A percentile compares a stretch with the other conserved stretches of the same genome.
Evolutionary conservation across 2,888 invertebrate species (phyloP).

Genomic region (Trichacis sp.): DNA sequence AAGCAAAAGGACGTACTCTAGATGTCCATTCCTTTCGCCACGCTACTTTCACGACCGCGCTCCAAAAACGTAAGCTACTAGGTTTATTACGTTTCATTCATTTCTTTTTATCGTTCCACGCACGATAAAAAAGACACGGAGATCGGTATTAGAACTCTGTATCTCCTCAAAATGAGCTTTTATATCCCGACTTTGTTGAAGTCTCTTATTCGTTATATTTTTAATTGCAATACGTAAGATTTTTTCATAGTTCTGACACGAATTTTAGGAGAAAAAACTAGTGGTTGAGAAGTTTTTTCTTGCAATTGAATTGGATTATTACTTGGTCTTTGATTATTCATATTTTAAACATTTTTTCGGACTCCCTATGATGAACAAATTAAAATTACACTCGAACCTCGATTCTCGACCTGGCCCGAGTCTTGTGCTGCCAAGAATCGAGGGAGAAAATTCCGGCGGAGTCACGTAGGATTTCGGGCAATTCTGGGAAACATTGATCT

Average conservation of each 20-base stretch:
- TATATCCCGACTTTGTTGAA: conserved; percentile 3
- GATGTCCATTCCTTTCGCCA: conserved; percentile 17
- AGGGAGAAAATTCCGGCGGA: no score
- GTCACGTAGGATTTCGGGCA: no score
- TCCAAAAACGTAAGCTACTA: conserved; percentile 15
- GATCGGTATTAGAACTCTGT: neutral
- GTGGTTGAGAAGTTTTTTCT: no score
- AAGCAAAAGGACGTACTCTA: conserved; percentile 13
- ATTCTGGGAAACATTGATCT: neutral
- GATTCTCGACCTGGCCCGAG: no score
- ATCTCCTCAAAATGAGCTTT: neutral
- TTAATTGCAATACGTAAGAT: neutral
- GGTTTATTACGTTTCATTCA: conserved; percentile 28
- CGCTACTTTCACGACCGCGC: conserved; percentile 9
- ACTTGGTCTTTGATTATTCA: no score
- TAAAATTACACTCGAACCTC: no score
- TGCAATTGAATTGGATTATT: no score
- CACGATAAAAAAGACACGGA: neutral
- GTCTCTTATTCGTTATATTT: neutral
- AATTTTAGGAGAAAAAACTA: no score
- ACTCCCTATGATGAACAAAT: no score
- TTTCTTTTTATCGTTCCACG: conserved; percentile 9
- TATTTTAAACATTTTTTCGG: no score
- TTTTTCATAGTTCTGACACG: neutral
- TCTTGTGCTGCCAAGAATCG: no score